Evolutionary conservation across 64 coral and sea anemone species (phyloP), one percentile per base, ranked within the genome.

Genomic region (Catalaphyllia jardinei): DNA sequence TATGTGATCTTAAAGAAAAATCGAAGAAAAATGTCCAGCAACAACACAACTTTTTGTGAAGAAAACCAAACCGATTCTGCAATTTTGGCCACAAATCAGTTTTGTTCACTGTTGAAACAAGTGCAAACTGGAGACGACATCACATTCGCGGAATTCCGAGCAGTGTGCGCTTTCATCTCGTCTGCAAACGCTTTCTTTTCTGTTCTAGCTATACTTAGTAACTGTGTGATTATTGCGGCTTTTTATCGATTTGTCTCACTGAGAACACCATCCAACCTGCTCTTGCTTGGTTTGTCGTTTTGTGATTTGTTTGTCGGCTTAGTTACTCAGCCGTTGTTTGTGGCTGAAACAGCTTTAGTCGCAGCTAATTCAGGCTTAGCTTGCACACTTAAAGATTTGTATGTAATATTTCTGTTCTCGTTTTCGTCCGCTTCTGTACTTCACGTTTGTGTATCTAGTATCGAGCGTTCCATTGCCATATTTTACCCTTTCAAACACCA

Each of bases 301-400:
- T 86, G 89, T 46, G 89, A 91, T 60, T 91, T 91, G 54, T 76
- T 91, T 0, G 81, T 85, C n/a, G 89, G 89, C 14, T 62, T 86
- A 29, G 46, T 86, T 35, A 83, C 89, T 30, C 80, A 91, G 20
- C 89, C 89, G 8, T 2, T 86, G 19, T 52, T 86, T 28, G 73
- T 71, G 0, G 72, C 80, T 49, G 89, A 91, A 72, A 77, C 35
- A 20, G 75, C 46, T 18, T 86, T 86, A 24, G 75, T 79, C 18
- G 72, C 71, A 33, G 60, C 52, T 20, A 64, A 92, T 51, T 87
- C 84, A 20, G 22, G 12, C 62, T 29, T 38, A 52, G 76, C 91
- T 79, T 92, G 91, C 46, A 25, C 2, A 22, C 29, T 87, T 30
- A 92, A 92, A 62, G 91, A 92, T 51, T 78, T 92, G 10, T 92